Percentiles rank a stretch among this genome's conserved stretches.
phyloP scores from a whole-genome alignment of 2,888 invertebrate genomes.

The Lasioglossum villosulum region DNA sequence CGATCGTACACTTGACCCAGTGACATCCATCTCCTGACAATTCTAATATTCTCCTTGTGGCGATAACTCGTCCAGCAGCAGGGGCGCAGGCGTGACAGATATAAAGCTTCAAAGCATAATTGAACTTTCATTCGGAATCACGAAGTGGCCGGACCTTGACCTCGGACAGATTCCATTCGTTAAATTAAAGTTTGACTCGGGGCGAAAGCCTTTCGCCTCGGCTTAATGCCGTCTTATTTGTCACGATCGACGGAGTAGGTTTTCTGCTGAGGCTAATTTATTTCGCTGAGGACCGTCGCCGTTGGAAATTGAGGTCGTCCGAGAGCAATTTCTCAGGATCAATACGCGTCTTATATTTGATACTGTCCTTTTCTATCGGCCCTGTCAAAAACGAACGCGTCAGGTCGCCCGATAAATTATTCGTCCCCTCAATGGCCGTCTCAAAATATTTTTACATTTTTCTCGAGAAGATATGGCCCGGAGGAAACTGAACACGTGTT shows the following conservation, averaged over 20 bases:
- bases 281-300: constrained; percentile 21
- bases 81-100: neutral
- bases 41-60: constrained; percentile 6
- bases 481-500: neutral
- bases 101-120: neutral
- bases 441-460: neutral
- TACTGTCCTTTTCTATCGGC: neutral
- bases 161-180: constrained; percentile 16
- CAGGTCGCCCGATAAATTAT: neutral
- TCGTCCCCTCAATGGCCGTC: neutral
- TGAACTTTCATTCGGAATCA: neutral
- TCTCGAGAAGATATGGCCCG: neutral
- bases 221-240: constrained; percentile 31
- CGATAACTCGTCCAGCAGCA: neutral
- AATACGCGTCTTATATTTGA: constrained; percentile 12
- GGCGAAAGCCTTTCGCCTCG: constrained; percentile 3
- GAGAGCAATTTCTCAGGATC: constrained; percentile 37
- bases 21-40: constrained; percentile 5
- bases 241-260: constrained; percentile 20
- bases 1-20: constrained; percentile 8
- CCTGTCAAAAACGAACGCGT: neutral
- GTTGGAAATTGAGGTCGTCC: constrained; percentile 26
- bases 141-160: constrained; percentile 8
- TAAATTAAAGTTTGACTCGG: constrained; percentile 22
- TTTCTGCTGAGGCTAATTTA: constrained; percentile 22